These are phyloP conservation scores for Cephus spinipes DNA, from an alignment of 2,888 invertebrate genomes.

Conservation along the genomic window DNA sequence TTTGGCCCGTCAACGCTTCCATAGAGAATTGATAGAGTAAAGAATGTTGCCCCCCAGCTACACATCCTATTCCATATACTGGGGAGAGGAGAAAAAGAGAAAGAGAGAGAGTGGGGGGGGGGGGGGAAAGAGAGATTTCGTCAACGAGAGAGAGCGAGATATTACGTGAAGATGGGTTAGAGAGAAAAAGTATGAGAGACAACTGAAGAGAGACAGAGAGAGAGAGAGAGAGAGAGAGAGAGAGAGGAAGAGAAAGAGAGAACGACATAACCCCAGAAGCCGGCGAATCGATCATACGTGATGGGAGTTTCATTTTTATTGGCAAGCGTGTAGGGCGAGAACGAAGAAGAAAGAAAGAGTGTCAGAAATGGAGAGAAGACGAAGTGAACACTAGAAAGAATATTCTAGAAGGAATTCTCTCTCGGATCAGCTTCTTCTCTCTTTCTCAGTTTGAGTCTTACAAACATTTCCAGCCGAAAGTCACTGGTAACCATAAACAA, in stretches of 20 bases:
- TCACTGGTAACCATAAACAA: not conserved
- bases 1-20: constrained; percentile 19
- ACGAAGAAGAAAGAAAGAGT: not conserved
- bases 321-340: constrained; percentile 32
- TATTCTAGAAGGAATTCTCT: not conserved
- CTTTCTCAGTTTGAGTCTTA: not conserved
- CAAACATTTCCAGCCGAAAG: not conserved
- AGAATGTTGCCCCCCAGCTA: constrained; percentile 43
- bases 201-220: not conserved
- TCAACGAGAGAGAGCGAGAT: no score
- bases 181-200: not conserved
- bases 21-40: constrained; percentile 56
- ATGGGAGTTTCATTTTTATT: constrained; percentile 62
- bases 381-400: not conserved
- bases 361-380: not conserved
- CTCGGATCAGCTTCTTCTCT: not conserved
- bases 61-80: not conserved
- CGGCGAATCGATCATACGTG: constrained; percentile 62
- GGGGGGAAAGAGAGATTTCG: not conserved
- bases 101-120: not conserved
- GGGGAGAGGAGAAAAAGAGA: not conserved
- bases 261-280: constrained; percentile 41
- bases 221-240: not conserved
- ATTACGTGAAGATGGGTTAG: not conserved
- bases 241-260: constrained; percentile 32